Conservation (phyloP, 2,888 invertebrate species). For the Acanthacorydalis orientalis region DNA sequence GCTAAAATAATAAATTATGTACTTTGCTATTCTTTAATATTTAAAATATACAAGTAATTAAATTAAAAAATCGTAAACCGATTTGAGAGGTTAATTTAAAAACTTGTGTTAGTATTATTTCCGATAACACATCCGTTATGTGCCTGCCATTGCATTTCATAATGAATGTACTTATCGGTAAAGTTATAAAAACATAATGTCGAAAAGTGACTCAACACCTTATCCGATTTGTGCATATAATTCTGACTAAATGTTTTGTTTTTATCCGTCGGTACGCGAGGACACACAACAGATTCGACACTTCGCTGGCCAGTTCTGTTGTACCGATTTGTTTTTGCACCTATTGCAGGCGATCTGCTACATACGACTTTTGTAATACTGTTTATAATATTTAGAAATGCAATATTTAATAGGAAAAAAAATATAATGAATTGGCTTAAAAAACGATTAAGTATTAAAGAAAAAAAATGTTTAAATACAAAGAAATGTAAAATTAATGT, state of each 20-base stretch:
- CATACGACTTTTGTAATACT: neutral
- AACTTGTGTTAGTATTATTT: no score
- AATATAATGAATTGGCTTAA: neutral
- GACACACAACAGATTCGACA: neutral
- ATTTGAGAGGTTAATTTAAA: no score
- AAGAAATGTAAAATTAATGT: slow-evolving; percentile 1
- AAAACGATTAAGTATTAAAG: neutral
- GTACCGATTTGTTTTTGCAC: neutral
- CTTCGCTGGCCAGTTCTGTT: neutral
- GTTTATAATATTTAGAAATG: neutral
- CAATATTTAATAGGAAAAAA: neutral
- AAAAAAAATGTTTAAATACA: slow-evolving; percentile 1
- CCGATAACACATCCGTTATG: no score
- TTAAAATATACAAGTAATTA: no score
- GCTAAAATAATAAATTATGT: no score
- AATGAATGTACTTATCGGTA: no score
- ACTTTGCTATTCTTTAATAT: no score
- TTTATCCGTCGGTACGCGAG: neutral
- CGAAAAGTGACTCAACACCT: no score
- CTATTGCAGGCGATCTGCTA: neutral
- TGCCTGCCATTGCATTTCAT: no score
- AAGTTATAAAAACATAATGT: no score
- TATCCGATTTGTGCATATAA: neutral
- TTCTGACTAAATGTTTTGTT: neutral
- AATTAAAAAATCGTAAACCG: no score